Evolutionary conservation across 1,140 invertebrate species (phyloP), one percentile per base, ranked within the genome.

Genomic region (Habropoda laboriosa): DNA sequence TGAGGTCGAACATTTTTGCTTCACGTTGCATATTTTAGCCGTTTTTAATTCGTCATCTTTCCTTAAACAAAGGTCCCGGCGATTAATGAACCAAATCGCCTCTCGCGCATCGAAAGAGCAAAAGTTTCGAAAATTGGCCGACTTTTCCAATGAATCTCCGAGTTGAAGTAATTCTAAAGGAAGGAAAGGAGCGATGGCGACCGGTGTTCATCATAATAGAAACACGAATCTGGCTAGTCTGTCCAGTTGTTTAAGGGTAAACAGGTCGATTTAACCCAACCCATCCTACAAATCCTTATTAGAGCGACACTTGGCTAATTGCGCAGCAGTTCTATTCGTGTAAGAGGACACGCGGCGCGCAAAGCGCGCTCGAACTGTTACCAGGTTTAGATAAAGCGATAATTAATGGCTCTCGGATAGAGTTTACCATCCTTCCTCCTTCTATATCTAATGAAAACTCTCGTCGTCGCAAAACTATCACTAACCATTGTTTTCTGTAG

Each of bases 281-380:
- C 66, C 40, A 68, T 75, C 45, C 77, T 71, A 85, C 79, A 85
- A 85, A 85, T 85, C 79, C 79, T 85, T 85, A 85, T 85, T 85
- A 85, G 83, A 85, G 79, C 79, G 73, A 84, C 83, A 81, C 72
- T 81, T 74, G 79, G 83, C 83, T 85, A 85, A 85, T 85, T 85
- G 83, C 79, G 40, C 30, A 32, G 35, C 57, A 60, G 66, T 47
- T 81, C 67, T 76, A 61, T 57, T 45, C n/a, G 74, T 73, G 60
- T 40, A 55, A 55, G 64, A 70, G 47, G 35, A 32, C 38, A 42
- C 70, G 45, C 55, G n/a, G 45, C 30, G 72, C 61, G 78, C 55
- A 21, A 84, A 82, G 68, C 63, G 57, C 63, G 38, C 53, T 68
- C 78, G 24, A 80, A 84, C 64, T 47, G 66, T 61, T 84, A 84